Percentiles rank a stretch among this genome's conserved stretches.
phyloP scores from a whole-genome alignment of 2,113 vertebrate genomes.

The Triplophysa rosa region DNA sequence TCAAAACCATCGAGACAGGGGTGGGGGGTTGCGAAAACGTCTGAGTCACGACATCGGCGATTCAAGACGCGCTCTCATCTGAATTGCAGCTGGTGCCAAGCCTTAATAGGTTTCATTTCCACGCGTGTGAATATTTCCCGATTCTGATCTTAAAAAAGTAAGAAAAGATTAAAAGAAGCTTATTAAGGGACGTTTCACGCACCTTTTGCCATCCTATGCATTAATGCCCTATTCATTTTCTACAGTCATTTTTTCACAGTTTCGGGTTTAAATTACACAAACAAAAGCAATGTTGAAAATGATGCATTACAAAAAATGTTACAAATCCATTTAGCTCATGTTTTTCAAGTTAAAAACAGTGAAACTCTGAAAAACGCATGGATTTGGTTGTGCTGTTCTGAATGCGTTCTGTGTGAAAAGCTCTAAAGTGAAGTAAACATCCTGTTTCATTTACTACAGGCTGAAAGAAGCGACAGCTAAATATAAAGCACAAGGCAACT shows the following conservation, averaged over 20 bases:
- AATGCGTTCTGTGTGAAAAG: not conserved
- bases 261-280: no score
- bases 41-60: slow-evolving; percentile 72
- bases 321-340: no score
- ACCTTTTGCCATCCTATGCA: no score
- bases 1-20: slow-evolving; percentile 59
- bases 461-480: not conserved
- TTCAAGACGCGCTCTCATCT: slow-evolving; percentile 55
- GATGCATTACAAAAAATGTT: no score
- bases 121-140: not conserved
- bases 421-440: not conserved
- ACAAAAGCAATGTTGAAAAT: no score
- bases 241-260: no score
- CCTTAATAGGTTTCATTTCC: not conserved
- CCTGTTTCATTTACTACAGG: not conserved
- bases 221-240: no score
- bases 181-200: no score
- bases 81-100: not conserved
- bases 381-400: no score
- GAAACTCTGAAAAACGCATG: no score
- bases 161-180: not conserved
- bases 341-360: no score
- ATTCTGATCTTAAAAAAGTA: not conserved
- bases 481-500: slow-evolving; percentile 5
- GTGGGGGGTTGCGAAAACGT: slow-evolving; percentile 56